These are phyloP conservation scores for Petrolisthes manimaculis DNA, from an alignment of 2,888 invertebrate genomes.

Conservation along the genomic window DNA sequence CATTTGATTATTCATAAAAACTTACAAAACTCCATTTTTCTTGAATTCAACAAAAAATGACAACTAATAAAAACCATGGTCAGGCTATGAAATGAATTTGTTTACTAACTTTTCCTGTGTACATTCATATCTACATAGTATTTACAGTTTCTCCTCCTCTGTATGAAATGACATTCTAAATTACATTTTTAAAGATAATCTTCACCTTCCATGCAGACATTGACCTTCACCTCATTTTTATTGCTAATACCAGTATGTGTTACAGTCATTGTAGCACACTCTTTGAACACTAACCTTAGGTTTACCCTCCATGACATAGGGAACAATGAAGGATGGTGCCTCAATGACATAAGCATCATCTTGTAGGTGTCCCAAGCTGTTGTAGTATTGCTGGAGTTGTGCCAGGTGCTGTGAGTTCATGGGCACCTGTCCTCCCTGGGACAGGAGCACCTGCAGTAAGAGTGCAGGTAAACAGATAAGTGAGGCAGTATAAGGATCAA, in stretches of 20 bases:
- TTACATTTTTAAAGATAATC: not conserved
- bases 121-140: no score
- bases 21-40: no score
- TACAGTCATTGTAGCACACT: not conserved
- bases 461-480: no score
- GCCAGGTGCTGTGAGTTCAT: constrained; percentile 62
- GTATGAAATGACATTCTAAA: not conserved
- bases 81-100: no score
- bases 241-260: not conserved
- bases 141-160: not conserved
- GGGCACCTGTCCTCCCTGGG: constrained; percentile 59
- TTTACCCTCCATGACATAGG: constrained; percentile 92
- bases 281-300: constrained; percentile 74
- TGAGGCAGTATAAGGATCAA: no score
- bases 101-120: no score
- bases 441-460: constrained; percentile 58
- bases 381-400: constrained; percentile 73
- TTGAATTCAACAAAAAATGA: no score
- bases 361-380: constrained; percentile 77
- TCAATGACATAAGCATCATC: constrained; percentile 94
- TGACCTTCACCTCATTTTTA: not conserved
- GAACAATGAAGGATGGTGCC: constrained; percentile 92
- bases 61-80: no score
- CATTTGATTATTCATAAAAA: not conserved
- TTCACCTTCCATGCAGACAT: not conserved